Conservation (phyloP, 2,113 vertebrate genomes). For the Apus apus region DNA sequence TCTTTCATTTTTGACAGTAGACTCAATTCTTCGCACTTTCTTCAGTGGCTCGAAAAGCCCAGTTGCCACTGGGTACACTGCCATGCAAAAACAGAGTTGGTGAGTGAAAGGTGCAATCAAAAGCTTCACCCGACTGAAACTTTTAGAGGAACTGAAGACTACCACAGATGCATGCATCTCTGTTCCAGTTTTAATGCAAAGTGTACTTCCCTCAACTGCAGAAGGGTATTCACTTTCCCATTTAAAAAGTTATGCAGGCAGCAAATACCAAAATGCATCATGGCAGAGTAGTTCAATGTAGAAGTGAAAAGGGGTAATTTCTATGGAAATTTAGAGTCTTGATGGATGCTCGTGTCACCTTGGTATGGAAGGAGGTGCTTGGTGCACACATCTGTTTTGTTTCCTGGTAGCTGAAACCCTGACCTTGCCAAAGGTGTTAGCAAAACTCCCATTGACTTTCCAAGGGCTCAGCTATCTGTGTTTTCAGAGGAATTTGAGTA, state of each 20-base stretch:
- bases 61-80: not conserved
- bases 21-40: not conserved
- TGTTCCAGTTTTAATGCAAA: not conserved
- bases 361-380: not conserved
- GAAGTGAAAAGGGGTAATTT: not conserved
- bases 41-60: not conserved
- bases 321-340: not conserved
- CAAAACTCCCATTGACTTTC: not conserved
- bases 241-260: not conserved
- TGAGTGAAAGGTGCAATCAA: not conserved
- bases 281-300: not conserved
- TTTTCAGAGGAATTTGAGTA: not conserved
- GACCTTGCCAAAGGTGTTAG: not conserved
- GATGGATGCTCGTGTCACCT: not conserved
- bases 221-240: not conserved
- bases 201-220: not conserved
- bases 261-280: not conserved
- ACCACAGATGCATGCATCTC: not conserved
- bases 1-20: not conserved
- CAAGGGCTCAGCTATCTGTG: not conserved
- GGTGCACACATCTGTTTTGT: not conserved
- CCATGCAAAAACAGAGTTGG: not conserved
- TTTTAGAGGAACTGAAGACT: constrained; percentile 17
- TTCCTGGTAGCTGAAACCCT: not conserved
- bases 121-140: not conserved